Evolutionary conservation across 1,140 invertebrate genomes (phyloP).

Genomic region (Coptotermes formosanus): DNA sequence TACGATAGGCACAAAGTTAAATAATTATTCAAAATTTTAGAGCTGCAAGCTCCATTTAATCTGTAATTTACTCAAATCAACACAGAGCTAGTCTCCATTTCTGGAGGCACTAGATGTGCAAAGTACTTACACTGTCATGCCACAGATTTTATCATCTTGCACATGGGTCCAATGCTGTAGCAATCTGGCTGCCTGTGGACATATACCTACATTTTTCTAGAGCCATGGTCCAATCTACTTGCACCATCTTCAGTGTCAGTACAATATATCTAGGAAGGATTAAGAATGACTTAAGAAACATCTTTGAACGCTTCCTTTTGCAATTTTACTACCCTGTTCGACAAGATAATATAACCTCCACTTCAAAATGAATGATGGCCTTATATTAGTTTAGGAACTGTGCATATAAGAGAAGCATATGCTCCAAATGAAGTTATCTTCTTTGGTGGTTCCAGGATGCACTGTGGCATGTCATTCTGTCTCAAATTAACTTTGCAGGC

Average conservation of each 20-base stretch:
- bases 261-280: background rate
- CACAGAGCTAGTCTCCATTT: no score
- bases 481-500: background rate
- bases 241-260: no score
- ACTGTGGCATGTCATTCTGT: background rate
- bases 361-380: background rate
- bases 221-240: background rate
- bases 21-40: no score
- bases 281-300: background rate
- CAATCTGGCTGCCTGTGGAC: background rate
- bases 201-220: background rate
- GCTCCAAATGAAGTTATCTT: background rate
- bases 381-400: background rate
- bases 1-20: no score
- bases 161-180: background rate
- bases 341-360: background rate
- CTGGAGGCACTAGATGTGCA: no score
- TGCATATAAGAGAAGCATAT: background rate
- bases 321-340: background rate
- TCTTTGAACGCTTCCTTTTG: background rate
- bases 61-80: no score
- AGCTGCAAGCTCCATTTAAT: no score
- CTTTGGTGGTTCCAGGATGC: background rate
- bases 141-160: constrained; percentile 3
- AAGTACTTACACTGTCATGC: background rate